Percentiles rank a stretch among this genome's conserved stretches.
phyloP scores from a whole-genome alignment of 2,797 vertebrate species.

The Argentina silus region DNA sequence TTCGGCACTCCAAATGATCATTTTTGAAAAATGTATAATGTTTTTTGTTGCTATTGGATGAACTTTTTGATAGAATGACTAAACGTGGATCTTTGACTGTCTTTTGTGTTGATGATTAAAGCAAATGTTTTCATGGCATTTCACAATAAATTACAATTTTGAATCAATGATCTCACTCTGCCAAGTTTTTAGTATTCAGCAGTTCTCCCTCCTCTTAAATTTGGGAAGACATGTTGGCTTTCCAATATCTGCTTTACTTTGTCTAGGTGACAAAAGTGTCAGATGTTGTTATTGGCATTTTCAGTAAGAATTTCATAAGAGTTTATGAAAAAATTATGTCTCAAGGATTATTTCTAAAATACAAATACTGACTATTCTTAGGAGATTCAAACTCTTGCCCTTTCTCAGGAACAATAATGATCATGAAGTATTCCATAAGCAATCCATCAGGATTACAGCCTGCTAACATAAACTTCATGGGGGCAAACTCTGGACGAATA shows the following conservation, averaged over 20 bases:
- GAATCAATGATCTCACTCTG: no score
- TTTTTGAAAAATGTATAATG: no score
- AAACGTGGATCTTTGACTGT: no score
- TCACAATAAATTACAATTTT: no score
- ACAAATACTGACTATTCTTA: conserved; percentile 18
- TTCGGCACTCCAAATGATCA: no score
- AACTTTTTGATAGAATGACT: no score
- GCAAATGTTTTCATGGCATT: no score
- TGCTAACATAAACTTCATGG: conserved; percentile 24
- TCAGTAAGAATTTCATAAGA: conserved; percentile 19
- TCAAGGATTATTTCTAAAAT: conserved; percentile 7
- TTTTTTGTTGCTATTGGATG: no score
- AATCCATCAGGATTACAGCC: conserved; percentile 57
- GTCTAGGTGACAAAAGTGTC: neutral
- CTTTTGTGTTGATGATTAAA: no score
- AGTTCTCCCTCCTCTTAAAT: no score
- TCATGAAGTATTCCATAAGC: conserved; percentile 40
- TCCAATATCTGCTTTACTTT: neutral
- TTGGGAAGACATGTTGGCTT: neutral
- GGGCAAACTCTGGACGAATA: conserved; percentile 47
- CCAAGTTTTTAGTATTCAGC: no score
- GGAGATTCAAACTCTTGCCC: neutral
- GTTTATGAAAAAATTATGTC: conserved; percentile 4
- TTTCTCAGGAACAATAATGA: conserved; percentile 34
- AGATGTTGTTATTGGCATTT: neutral